A percentile compares a stretch with the other conserved stretches of the same genome.
phyloP scores from a whole-genome alignment of 2,797 vertebrate genomes.

The Premnoplex brunnescens region DNA sequence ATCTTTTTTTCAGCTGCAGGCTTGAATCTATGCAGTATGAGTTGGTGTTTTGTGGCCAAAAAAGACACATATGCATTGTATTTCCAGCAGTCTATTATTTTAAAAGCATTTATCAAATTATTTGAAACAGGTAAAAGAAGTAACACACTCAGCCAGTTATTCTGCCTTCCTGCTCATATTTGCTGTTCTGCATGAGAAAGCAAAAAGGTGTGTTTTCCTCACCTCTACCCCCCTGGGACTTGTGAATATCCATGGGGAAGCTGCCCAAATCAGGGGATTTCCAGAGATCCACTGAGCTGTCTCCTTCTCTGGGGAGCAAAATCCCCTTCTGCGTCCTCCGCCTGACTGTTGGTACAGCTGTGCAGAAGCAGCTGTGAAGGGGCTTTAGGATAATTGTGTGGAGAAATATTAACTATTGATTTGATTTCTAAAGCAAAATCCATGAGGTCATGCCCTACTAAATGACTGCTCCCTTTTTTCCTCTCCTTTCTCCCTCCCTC shows the following conservation, averaged over 20 bases:
- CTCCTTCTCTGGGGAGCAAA: background rate
- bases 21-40: background rate
- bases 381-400: background rate
- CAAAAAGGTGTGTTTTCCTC: background rate
- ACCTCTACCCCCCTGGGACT: background rate
- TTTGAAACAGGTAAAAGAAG: background rate
- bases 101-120: background rate
- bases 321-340: background rate
- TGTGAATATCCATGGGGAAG: background rate
- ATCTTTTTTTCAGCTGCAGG: background rate
- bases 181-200: background rate
- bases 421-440: constrained; percentile 3
- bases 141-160: background rate
- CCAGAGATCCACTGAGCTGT: background rate
- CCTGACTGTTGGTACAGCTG: background rate
- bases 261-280: background rate
- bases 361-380: background rate
- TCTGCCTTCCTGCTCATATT: background rate
- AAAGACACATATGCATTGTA: background rate
- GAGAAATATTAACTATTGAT: background rate
- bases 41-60: background rate
- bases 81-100: background rate
- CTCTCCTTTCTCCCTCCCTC: background rate
- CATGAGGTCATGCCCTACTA: background rate
- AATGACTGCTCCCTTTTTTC: background rate